These are phyloP conservation scores for Ochotona princeps DNA, from an alignment of 2,113 vertebrate genomes.

Conservation along the genomic window DNA sequence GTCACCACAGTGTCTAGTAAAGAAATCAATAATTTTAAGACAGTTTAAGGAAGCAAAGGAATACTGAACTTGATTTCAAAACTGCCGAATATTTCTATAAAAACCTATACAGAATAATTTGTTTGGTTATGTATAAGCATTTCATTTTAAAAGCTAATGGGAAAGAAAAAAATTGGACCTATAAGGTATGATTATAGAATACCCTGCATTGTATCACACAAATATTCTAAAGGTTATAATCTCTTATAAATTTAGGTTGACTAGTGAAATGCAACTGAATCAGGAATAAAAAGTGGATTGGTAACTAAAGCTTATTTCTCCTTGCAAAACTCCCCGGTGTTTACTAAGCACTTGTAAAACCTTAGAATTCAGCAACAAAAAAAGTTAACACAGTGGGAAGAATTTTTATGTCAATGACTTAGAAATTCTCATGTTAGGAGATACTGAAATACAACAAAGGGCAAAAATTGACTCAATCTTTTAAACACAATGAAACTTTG, in stretches of 20 bases:
- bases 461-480: slow-evolving; percentile 19
- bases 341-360: not conserved
- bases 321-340: not conserved
- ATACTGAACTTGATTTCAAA: not conserved
- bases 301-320: not conserved
- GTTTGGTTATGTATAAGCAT: not conserved
- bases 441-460: not conserved
- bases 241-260: not conserved
- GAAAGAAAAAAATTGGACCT: not conserved
- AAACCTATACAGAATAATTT: not conserved
- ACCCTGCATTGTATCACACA: not conserved
- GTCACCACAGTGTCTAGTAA: not conserved
- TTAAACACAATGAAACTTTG: slow-evolving; percentile 56
- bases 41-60: not conserved
- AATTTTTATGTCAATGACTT: not conserved
- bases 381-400: not conserved
- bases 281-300: not conserved
- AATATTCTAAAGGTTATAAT: not conserved
- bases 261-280: not conserved
- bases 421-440: slow-evolving; percentile 37
- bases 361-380: slow-evolving; percentile 7
- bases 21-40: not conserved
- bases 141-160: not conserved
- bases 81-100: not conserved
- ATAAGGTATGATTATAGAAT: not conserved